Base-by-base conservation (phyloP, 1,140 invertebrate genomes). In the Drosophila bifasciata region DNA sequence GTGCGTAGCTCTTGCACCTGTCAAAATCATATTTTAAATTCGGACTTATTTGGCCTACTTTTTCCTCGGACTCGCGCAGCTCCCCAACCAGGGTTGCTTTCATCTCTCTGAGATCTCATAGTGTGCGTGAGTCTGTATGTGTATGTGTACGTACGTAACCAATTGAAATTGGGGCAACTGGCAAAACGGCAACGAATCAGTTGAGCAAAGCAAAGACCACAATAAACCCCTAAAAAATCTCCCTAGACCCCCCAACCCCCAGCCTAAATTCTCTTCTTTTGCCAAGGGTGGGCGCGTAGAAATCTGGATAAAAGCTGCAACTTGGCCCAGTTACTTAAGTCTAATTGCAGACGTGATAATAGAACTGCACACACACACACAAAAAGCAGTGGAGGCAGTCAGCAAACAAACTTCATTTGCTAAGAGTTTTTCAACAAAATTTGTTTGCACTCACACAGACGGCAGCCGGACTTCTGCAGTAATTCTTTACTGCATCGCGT, bases 151-250 rank as follows among this genome's bases (percentile, higher is more conserved):
- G 76, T 79, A 85, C 81, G 81, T 85, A 85, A 84, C 80, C 81
- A 86, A 85, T 85, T 86, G 77, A 79, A 85, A 85, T 76, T 85
- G 81, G 81, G 81, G 83, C 81, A 85, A 75, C 71, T 79, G 62
- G 76, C 76, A 60, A 79, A 80, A 74, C 56, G 56, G 59, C 61
- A 57, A 62, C 79, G 81, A 85, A 85, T 59, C 73, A 72, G 81
- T 74, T 72, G 81, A 85, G 81, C 81, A 86, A 86, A 86, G 83
- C 81, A 86, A 88, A 86, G 64, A 73, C 77, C 74, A 56, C 79
- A 81, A 86, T 88, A 86, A 86, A 75, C 71, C 71, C 71, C 70
- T 76, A 76, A 76, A 67, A 51, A 76, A 60, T 76, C 62, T 59
- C 59, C 32, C 32, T 13, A 36, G 11, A 13, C 32, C 11, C 32